Evolutionary conservation across 2,797 vertebrate species (phyloP).

Genomic region (Macrochelys suwanniensis): DNA sequence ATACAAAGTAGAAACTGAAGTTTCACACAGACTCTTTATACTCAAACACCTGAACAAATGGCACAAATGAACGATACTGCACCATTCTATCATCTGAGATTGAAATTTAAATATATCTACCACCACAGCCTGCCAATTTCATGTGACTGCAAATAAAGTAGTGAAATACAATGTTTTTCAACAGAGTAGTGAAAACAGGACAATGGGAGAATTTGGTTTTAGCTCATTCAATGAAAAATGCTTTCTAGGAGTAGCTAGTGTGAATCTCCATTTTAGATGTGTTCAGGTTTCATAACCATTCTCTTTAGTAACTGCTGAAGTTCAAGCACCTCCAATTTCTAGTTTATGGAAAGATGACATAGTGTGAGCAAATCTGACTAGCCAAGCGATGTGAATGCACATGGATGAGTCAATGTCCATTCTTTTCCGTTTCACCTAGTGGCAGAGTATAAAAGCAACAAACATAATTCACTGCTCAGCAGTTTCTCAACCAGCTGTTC

Average conservation of each 20-base stretch:
- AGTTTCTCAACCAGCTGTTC: neutral
- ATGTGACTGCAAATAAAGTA: conserved; percentile 65
- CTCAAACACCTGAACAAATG: neutral
- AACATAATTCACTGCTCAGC: conserved; percentile 21
- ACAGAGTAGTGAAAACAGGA: conserved; percentile 54
- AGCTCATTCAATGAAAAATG: neutral
- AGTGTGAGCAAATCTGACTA: neutral
- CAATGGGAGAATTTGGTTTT: conserved; percentile 62
- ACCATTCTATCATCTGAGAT: neutral
- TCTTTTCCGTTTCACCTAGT: neutral
- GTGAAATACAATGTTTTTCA: conserved; percentile 43
- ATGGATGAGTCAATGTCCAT: neutral
- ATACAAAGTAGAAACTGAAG: neutral
- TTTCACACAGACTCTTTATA: neutral
- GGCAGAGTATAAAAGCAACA: neutral
- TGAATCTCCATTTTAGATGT: conserved; percentile 44
- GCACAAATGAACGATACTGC: neutral
- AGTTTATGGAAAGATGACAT: conserved; percentile 12
- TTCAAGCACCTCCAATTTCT: neutral
- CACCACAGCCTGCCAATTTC: conserved; percentile 45
- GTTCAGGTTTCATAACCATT: conserved; percentile 28
- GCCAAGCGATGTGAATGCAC: conserved; percentile 31
- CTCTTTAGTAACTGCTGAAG: conserved; percentile 18
- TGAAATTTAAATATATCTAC: conserved; percentile 31
- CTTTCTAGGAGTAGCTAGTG: conserved; percentile 11